Percentiles rank a stretch among this genome's conserved stretches.
phyloP scores from a whole-genome alignment of 2,888 invertebrate genomes.

The Lasius platythorax region DNA sequence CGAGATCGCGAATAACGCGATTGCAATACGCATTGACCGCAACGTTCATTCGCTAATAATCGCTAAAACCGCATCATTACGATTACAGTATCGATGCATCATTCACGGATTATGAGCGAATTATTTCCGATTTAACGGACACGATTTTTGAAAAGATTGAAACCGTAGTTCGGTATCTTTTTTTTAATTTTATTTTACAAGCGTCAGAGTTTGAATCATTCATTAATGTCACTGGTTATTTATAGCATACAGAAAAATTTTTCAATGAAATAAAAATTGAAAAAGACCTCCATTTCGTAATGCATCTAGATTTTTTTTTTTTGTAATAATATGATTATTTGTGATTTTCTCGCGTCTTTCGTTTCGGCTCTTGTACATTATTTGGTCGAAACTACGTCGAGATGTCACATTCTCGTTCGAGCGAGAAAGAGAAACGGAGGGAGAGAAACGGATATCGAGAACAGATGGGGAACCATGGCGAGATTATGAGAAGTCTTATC shows the following conservation, averaged over 20 bases:
- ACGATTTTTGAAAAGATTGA: background rate
- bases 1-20: background rate
- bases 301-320: background rate
- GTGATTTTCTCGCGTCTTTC: background rate
- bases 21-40: slow-evolving; percentile 25
- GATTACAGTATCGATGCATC: slow-evolving; percentile 38
- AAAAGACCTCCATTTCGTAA: background rate
- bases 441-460: slow-evolving; percentile 16
- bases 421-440: background rate
- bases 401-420: background rate
- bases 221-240: background rate
- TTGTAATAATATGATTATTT: background rate
- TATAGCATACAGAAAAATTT: background rate
- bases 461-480: slow-evolving; percentile 5
- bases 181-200: background rate
- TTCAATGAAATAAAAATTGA: background rate
- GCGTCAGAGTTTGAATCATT: background rate
- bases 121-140: slow-evolving; percentile 17
- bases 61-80: slow-evolving; percentile 47
- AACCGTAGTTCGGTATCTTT: background rate
- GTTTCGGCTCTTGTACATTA: background rate
- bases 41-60: slow-evolving; percentile 50
- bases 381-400: background rate
- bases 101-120: slow-evolving; percentile 4
- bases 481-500: slow-evolving; percentile 41